Conservation (phyloP, 2,888 invertebrate species). For the Netelia inedita region DNA sequence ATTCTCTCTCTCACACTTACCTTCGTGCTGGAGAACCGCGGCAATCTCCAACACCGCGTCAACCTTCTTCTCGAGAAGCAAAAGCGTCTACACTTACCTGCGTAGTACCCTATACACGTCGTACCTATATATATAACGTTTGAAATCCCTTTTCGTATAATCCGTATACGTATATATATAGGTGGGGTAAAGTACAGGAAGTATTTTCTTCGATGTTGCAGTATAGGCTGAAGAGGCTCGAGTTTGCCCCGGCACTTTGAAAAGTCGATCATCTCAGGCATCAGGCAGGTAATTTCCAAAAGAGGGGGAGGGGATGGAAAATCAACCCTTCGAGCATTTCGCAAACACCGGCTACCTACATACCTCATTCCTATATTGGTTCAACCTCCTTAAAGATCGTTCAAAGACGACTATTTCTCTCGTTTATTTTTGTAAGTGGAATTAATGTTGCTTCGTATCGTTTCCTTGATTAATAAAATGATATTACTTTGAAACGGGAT, state of each 20-base stretch:
- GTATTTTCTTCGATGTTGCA: slow-evolving; percentile 71
- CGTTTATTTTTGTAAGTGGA: no score
- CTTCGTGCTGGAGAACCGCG: slow-evolving; percentile 16
- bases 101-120: not conserved
- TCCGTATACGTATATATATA: not conserved
- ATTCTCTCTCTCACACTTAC: slow-evolving; percentile 9
- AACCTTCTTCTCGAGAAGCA: slow-evolving; percentile 26
- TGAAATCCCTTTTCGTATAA: slow-evolving; percentile 30
- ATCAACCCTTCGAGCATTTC: slow-evolving; percentile 47
- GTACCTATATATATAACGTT: not conserved
- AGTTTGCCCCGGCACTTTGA: slow-evolving; percentile 51
- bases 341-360: slow-evolving; percentile 6
- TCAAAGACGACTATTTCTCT: not conserved
- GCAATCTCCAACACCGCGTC: slow-evolving; percentile 37
- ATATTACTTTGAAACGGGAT: not conserved
- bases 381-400: not conserved
- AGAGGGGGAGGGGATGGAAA: slow-evolving; percentile 43
- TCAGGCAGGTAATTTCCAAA: slow-evolving; percentile 40
- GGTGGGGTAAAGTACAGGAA: slow-evolving; percentile 72
- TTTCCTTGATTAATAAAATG: no score
- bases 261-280: slow-evolving; percentile 52
- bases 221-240: slow-evolving; percentile 41
- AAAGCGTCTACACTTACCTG: slow-evolving; percentile 21
- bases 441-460: no score
- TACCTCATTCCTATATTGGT: slow-evolving; percentile 5